Base-by-base conservation (phyloP, 2,888 invertebrate genomes). In the Yponomeuta cagnagella region DNA sequence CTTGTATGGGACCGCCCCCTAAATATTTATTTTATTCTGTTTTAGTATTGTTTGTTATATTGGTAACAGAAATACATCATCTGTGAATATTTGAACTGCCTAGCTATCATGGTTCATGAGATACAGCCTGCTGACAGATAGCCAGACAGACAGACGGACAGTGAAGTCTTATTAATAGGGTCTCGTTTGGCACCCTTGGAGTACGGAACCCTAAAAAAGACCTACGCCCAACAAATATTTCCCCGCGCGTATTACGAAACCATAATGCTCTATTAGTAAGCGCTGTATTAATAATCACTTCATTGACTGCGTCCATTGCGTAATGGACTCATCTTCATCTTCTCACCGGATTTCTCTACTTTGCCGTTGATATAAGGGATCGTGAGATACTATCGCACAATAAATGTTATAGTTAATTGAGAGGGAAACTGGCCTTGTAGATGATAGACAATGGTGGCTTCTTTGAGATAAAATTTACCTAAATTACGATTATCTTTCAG, bases 311-410 rank as follows among this genome's bases (percentile, higher is more conserved):
- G 12, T 15, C 15, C 12, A 15, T 58, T 58, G 52, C 52, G 52
- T 58, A 58, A 58, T 58, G 52, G 12, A 58, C 15, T 2, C 52
- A 58, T 58, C 52, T 58, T 58, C 52, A 15, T 15, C 52, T 58
- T 58, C 52, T 58, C 52, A 15, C 15, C 52, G 15, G 52, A 58
- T 58, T 58, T 58, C 52, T 58, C 12, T 58, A 15, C 12, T 2
- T 5, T 58, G 15, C 52, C 52, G 52, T 12, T 58, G 52, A 58
- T 58, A 58, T 58, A 58, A 58, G 52, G 52, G 15, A 15, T 58
- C 65, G 65, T 65, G 65, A 65, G 65, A 65, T 65, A 30, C 52
- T 3, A 58, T 58, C 52, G 52, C 12, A 58, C 15, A 58, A 58
- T 58, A 58, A 58, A 15, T 15, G 9, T 58, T 58, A 58, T 12